A percentile compares a stretch with the other conserved stretches of the same genome.
Conservation (phyloP, 2,797 vertebrate genomes). For the Manis javanica region DNA sequence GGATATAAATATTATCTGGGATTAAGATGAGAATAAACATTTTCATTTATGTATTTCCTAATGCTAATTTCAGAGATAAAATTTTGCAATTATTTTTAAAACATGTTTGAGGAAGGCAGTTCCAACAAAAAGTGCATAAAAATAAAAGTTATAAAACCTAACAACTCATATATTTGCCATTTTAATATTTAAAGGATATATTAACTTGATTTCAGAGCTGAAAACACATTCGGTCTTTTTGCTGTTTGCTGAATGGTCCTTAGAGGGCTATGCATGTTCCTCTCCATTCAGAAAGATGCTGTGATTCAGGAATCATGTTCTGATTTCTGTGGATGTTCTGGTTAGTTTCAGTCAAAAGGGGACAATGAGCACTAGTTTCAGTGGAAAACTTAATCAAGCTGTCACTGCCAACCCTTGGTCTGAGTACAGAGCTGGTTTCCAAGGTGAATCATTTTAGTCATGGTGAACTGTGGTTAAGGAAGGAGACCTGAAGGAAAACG, state of each 20-base stretch:
- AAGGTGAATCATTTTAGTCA: not conserved
- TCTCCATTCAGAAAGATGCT: not conserved
- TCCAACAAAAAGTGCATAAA: not conserved
- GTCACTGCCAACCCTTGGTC: not conserved
- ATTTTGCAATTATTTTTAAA: not conserved
- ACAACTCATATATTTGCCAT: not conserved
- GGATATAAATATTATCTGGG: not conserved
- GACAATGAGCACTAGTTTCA: not conserved
- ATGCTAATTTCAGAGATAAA: not conserved
- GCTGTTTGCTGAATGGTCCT: too few species aligned
- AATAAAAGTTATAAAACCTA: not conserved
- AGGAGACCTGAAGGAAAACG: not conserved
- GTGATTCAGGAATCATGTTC: not conserved
- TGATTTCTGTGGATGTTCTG: not conserved
- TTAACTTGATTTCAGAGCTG: not conserved
- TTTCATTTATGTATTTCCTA: not conserved
- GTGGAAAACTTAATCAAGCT: not conserved
- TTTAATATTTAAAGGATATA: not conserved
- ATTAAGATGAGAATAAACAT: not conserved
- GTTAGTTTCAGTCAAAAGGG: not conserved
- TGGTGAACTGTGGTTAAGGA: not conserved
- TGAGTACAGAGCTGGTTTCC: not conserved
- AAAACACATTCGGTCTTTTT: too few species aligned
- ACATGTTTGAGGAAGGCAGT: not conserved
- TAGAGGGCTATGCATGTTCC: not conserved